These are phyloP conservation scores for Homarus gammarus DNA, from an alignment of 2,888 invertebrate species.

Conservation along the genomic window DNA sequence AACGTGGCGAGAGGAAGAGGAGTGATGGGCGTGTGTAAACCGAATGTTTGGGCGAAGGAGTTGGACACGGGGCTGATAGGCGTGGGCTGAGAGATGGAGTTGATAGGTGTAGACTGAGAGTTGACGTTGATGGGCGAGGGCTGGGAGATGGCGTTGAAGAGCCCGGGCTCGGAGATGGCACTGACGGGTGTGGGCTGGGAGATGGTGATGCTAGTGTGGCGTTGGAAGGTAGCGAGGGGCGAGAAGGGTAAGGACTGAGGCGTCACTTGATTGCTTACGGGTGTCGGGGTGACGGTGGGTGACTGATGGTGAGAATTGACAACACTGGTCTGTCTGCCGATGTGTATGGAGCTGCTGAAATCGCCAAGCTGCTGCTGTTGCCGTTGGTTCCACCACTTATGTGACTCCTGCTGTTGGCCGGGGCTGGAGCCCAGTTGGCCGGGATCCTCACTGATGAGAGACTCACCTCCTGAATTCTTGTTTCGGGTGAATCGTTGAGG, in stretches of 20 bases:
- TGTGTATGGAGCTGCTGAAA: conserved; percentile 22
- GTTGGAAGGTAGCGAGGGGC: conserved; percentile 39
- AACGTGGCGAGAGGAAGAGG: not conserved
- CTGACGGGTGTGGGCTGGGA: not conserved
- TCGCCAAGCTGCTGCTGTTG: conserved; percentile 1
- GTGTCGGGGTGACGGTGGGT: not conserved
- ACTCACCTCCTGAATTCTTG: conserved; percentile 24
- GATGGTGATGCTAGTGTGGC: conserved; percentile 47
- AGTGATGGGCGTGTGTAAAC: not conserved
- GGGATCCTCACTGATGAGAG: not conserved
- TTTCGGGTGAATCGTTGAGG: conserved; percentile 23
- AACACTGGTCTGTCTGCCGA: not conserved
- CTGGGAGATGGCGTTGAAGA: not conserved
- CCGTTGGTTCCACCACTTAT: conserved; percentile 7
- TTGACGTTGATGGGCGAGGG: not conserved
- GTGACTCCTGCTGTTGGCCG: not conserved
- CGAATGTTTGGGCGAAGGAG: not conserved
- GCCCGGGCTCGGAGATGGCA: not conserved
- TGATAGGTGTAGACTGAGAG: not conserved
- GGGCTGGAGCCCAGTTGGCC: not conserved
- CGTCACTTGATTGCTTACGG: not conserved
- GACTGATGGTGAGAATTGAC: not conserved
- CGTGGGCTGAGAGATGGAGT: not conserved
- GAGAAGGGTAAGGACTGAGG: not conserved
- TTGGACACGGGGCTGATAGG: not conserved